These are phyloP conservation scores for Chiroxiphia lanceolata DNA, from an alignment of 2,797 vertebrate genomes.

Conservation along the genomic window DNA sequence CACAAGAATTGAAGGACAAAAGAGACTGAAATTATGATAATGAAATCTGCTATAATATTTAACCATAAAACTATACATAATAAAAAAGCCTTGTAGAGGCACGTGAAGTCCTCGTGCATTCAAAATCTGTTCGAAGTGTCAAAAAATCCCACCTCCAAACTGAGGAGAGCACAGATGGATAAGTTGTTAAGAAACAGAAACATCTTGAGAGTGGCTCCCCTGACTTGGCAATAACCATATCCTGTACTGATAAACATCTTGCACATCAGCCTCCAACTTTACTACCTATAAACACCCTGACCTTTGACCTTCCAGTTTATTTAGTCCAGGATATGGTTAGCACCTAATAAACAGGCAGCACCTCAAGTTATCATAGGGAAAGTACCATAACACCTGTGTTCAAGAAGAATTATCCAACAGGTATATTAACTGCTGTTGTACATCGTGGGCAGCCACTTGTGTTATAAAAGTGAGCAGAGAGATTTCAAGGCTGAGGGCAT, in stretches of 20 bases:
- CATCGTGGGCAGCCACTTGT: neutral
- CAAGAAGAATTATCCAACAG: neutral
- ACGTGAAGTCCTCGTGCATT: neutral
- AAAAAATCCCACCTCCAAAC: neutral
- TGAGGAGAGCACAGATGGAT: neutral
- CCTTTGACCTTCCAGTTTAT: constrained; percentile 63
- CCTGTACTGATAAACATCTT: constrained; percentile 65
- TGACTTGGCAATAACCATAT: neutral
- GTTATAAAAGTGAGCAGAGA: neutral
- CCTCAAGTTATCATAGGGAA: constrained; percentile 40
- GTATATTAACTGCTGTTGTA: neutral
- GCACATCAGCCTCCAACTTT: constrained; percentile 55
- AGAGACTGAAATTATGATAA: neutral
- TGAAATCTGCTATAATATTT: neutral
- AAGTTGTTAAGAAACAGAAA: constrained; percentile 27
- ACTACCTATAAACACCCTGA: constrained; percentile 70
- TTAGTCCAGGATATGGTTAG: constrained; percentile 68
- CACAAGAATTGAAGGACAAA: neutral
- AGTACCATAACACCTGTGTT: neutral
- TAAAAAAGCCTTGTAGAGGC: neutral
- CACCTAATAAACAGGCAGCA: constrained; percentile 66
- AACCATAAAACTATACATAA: neutral
- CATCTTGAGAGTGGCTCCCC: neutral
- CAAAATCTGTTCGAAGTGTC: neutral
- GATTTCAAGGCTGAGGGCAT: neutral